phyloP scores from a whole-genome alignment of 2,888 invertebrate species.

The Eilema depressum region DNA sequence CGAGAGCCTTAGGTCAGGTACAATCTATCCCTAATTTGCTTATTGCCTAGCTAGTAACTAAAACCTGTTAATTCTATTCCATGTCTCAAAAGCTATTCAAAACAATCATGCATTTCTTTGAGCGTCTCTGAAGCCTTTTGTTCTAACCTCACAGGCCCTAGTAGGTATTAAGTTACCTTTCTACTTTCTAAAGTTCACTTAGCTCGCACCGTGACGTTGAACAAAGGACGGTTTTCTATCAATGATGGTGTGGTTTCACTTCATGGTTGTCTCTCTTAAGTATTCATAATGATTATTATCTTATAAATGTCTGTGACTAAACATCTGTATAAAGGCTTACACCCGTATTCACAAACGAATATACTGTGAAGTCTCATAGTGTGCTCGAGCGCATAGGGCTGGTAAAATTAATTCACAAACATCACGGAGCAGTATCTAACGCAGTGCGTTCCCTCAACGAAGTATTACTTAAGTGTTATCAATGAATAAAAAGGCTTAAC shows the following conservation, averaged over 20 bases:
- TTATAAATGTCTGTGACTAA: not conserved
- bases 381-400: too few relatives aligned
- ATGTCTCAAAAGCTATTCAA: not conserved
- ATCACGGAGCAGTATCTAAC: too few relatives aligned
- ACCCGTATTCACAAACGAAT: too few relatives aligned
- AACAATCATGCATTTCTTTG: not conserved
- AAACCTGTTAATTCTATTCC: not conserved
- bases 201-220: constrained; percentile 25
- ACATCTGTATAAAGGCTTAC: too few relatives aligned
- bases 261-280: not conserved
- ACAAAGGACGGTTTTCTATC: constrained; percentile 45
- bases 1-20: too few relatives aligned
- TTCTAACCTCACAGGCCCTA: not conserved
- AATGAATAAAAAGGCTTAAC: too few relatives aligned
- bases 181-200: constrained; percentile 42
- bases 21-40: too few relatives aligned
- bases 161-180: constrained; percentile 30
- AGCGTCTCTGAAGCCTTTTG: constrained; percentile 9
- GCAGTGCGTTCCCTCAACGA: too few relatives aligned
- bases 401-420: too few relatives aligned
- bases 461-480: too few relatives aligned
- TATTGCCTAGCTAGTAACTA: not conserved
- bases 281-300: not conserved
- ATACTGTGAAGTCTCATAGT: too few relatives aligned
- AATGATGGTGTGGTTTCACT: constrained; percentile 35